These are phyloP conservation scores for Gasteruption jaculator DNA, from an alignment of 2,888 invertebrate genomes.

Conservation along the genomic window DNA sequence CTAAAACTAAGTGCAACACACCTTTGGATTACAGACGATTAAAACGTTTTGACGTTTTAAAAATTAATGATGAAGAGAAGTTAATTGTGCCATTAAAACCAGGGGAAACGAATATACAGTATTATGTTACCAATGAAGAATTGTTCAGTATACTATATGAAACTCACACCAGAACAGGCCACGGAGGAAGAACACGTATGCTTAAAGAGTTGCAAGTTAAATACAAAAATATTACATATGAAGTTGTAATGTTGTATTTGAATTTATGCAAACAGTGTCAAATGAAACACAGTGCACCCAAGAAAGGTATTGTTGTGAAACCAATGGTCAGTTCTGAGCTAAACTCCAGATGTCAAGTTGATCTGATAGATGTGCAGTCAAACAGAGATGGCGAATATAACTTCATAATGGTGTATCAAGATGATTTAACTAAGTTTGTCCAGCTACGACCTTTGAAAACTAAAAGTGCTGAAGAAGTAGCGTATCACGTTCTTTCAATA, in stretches of 20 bases:
- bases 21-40: constrained; percentile 27
- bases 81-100: constrained; percentile 29
- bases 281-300: constrained; percentile 30
- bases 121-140: constrained; percentile 32
- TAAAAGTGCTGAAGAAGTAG: constrained; percentile 30
- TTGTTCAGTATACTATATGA: constrained; percentile 31
- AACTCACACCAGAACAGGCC: constrained; percentile 31
- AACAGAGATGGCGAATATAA: constrained; percentile 25
- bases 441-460: constrained; percentile 28
- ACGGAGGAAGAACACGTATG: constrained; percentile 34
- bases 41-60: constrained; percentile 32
- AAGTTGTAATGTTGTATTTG: constrained; percentile 29
- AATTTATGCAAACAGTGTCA: constrained; percentile 30
- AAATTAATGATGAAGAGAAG: constrained; percentile 27
- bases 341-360: constrained; percentile 25
- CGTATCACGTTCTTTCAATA: constrained; percentile 27
- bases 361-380: constrained; percentile 29
- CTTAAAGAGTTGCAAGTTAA: constrained; percentile 32
- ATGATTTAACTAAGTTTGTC: constrained; percentile 31
- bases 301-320: constrained; percentile 27
- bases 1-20: constrained; percentile 29
- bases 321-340: constrained; percentile 19
- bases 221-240: constrained; percentile 35
- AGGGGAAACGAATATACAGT: constrained; percentile 24
- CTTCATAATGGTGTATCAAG: constrained; percentile 27